A percentile compares a stretch with the other conserved stretches of the same genome.
phyloP scores from a whole-genome alignment of 2,888 invertebrate genomes.

The Oscheius myriophilus region DNA sequence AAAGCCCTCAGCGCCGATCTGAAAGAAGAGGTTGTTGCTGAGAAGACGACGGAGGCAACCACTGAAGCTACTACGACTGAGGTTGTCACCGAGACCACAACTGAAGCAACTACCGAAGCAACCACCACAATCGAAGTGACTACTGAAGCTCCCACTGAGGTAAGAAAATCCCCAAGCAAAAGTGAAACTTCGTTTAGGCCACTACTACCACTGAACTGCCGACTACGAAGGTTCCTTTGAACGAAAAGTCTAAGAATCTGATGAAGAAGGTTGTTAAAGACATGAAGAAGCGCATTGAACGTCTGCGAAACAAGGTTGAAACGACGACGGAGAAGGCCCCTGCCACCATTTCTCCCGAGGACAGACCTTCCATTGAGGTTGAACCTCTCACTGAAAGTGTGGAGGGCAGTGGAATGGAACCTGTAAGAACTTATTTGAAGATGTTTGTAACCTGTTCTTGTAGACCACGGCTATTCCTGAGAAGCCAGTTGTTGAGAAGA shows the following conservation, averaged over 20 bases:
- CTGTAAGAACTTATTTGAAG: too few relatives aligned
- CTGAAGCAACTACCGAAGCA: too few relatives aligned
- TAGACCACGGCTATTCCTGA: constrained; percentile 7
- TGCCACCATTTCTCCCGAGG: constrained; percentile 16
- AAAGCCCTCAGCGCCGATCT: background rate
- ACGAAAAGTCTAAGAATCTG: constrained; percentile 22
- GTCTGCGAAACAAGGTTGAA: constrained; percentile 11
- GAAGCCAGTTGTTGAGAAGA: too few relatives aligned
- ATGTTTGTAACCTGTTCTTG: too few relatives aligned
- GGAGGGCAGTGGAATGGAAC: constrained; percentile 20
- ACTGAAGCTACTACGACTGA: constrained; percentile 9
- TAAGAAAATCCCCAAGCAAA: too few relatives aligned
- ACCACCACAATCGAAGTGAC: background rate
- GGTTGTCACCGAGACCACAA: background rate
- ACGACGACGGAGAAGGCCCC: background rate
- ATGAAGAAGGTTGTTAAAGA: constrained; percentile 34
- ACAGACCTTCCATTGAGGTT: constrained; percentile 18
- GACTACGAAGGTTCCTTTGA: constrained; percentile 20
- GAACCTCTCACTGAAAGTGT: constrained; percentile 18
- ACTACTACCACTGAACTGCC: constrained; percentile 14
- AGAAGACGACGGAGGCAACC: constrained; percentile 5
- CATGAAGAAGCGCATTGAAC: constrained; percentile 36
- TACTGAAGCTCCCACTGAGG: background rate
- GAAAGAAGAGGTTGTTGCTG: constrained; percentile 7
- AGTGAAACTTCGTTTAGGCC: constrained; percentile 8